A percentile compares a stretch with the other conserved stretches of the same genome.
Evolutionary conservation across 1,140 invertebrate species (phyloP).

Genomic region (Macrotrachela quadricornifera): DNA sequence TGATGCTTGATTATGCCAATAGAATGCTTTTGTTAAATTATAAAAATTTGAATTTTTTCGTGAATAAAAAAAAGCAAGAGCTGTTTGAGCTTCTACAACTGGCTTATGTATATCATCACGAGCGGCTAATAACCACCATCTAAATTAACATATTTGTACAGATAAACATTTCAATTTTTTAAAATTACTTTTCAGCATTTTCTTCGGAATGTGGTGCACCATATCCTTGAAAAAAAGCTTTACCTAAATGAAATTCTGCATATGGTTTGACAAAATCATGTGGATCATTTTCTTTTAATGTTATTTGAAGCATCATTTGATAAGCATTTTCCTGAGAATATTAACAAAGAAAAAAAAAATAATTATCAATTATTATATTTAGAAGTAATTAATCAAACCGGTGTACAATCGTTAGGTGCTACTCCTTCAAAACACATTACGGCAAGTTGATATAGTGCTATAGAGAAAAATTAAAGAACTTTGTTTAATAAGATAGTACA

Average conservation of each 20-base stretch:
- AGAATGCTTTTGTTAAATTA: constrained; percentile 26
- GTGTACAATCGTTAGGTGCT: too few species aligned
- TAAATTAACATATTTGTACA: constrained; percentile 6
- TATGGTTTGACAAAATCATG: not conserved
- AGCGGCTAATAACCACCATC: constrained; percentile 25
- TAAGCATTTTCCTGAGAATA: too few species aligned
- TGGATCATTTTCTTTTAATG: too few species aligned
- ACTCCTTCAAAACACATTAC: too few species aligned
- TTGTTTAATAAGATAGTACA: too few species aligned
- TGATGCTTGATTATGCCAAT: constrained; percentile 31
- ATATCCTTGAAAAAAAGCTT: constrained; percentile 27
- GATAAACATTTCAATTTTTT: not conserved
- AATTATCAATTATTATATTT: too few species aligned
- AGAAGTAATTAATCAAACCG: too few species aligned
- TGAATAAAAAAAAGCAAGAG: constrained; percentile 28
- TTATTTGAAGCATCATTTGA: too few species aligned
- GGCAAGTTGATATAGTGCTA: too few species aligned
- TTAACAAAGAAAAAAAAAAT: too few species aligned
- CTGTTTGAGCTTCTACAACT: constrained; percentile 24
- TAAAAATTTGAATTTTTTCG: constrained; percentile 12
- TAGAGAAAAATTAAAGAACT: too few species aligned
- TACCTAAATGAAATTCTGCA: constrained; percentile 24
- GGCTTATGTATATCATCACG: constrained; percentile 26
- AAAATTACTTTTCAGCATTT: constrained; percentile 23
- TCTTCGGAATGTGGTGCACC: constrained; percentile 21